phyloP scores from a whole-genome alignment of 2,113 vertebrate genomes.

The Tragelaphus buxtoni region DNA sequence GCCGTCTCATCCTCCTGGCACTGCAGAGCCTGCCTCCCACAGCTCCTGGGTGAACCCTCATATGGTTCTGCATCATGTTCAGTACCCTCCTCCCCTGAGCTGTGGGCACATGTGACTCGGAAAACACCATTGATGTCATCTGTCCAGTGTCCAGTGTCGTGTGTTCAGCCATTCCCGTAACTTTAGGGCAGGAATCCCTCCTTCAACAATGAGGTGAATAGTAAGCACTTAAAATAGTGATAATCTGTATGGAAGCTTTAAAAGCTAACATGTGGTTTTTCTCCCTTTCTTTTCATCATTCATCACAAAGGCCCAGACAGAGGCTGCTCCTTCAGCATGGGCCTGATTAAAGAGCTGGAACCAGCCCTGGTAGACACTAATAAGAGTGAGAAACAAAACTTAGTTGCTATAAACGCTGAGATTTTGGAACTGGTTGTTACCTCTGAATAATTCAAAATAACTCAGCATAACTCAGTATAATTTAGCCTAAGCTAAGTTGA shows the following conservation, averaged over 20 bases:
- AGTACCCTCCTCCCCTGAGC: too few relatives aligned
- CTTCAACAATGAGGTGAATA: background rate
- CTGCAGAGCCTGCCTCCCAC: background rate
- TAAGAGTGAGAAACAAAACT: background rate
- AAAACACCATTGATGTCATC: background rate
- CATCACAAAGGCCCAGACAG: background rate
- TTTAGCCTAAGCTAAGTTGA: background rate
- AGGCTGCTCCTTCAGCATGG: background rate
- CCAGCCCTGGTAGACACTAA: background rate
- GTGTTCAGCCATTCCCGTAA: background rate
- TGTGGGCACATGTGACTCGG: background rate
- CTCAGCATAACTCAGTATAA: background rate
- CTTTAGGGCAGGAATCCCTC: background rate
- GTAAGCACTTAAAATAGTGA: background rate
- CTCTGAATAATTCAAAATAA: background rate
- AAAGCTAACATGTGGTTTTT: background rate
- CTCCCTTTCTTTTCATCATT: background rate
- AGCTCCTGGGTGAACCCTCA: background rate
- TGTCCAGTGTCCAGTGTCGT: background rate
- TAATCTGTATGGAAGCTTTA: background rate
- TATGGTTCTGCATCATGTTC: background rate
- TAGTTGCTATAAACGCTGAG: background rate
- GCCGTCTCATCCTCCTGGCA: background rate
- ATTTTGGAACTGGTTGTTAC: background rate
- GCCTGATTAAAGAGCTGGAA: background rate